These are phyloP conservation scores for Xylocampa areola DNA, from an alignment of 2,888 invertebrate genomes.

Conservation along the genomic window DNA sequence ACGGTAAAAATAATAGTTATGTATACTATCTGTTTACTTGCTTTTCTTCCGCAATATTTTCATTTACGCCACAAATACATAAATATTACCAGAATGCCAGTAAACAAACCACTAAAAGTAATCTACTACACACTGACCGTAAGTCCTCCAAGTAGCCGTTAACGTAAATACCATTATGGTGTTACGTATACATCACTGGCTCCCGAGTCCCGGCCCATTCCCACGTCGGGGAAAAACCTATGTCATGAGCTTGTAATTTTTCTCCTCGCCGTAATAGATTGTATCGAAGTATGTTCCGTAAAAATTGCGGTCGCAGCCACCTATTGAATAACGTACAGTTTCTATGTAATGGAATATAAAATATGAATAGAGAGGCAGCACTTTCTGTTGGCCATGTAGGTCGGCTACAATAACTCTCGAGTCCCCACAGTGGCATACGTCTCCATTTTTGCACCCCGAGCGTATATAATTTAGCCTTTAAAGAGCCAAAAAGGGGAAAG, in stretches of 20 bases:
- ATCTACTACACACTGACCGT: constrained; percentile 1
- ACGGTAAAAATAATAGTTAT: no score
- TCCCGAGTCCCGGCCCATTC: constrained; percentile 40
- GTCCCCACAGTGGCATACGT: constrained; percentile 85
- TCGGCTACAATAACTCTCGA: constrained; percentile 76
- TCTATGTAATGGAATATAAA: constrained; percentile 79
- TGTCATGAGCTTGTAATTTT: constrained; percentile 75
- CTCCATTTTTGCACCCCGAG: constrained; percentile 85
- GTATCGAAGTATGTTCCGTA: constrained; percentile 67
- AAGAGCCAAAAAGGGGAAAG: constrained; percentile 83
- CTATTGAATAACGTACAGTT: constrained; percentile 74
- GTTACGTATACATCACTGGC: constrained; percentile 53
- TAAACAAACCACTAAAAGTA: constrained; percentile 4
- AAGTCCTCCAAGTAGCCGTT: constrained; percentile 19
- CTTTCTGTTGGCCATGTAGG: constrained; percentile 71
- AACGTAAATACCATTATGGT: constrained; percentile 49
- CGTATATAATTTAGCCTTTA: constrained; percentile 87
- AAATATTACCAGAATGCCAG: neutral
- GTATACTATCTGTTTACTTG: no score
- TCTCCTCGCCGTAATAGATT: constrained; percentile 71
- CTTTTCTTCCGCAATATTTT: no score
- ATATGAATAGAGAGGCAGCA: constrained; percentile 80
- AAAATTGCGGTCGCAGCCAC: constrained; percentile 64
- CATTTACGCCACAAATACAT: neutral
- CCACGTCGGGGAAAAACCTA: constrained; percentile 63